These are phyloP conservation scores for Zaprionus lachaisei DNA, from an alignment of 1,140 invertebrate species.

Conservation along the genomic window DNA sequence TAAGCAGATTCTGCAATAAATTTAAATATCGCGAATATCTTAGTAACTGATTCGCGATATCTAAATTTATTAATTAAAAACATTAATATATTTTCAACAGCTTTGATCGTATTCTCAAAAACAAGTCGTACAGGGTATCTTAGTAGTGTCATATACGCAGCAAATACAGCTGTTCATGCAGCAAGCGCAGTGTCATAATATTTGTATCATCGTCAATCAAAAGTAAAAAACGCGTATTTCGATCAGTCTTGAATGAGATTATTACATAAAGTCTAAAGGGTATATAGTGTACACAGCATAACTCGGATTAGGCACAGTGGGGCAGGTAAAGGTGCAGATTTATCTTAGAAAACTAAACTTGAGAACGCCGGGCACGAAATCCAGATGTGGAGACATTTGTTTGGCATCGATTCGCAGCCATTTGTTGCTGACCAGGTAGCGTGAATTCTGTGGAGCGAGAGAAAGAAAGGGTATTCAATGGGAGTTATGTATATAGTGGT, in stretches of 20 bases:
- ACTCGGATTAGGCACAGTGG: constrained; percentile 14
- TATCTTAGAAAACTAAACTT: constrained; percentile 69
- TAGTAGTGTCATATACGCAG: background rate
- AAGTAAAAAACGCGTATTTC: constrained; percentile 2
- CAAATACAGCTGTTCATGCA: background rate
- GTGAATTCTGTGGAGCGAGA: constrained; percentile 38
- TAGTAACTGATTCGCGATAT: too few species aligned
- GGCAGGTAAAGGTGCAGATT: constrained; percentile 3
- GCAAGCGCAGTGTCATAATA: background rate
- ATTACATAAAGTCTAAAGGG: background rate
- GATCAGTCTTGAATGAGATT: constrained; percentile 28
- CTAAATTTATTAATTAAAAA: too few species aligned
- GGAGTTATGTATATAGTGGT: background rate
- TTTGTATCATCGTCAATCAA: background rate
- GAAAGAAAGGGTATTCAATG: background rate
- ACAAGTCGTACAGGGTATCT: background rate
- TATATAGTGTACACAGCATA: background rate
- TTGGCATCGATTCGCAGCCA: constrained; percentile 60
- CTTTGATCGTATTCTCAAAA: background rate
- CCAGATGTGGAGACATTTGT: constrained; percentile 31
- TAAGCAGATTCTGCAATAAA: too few species aligned
- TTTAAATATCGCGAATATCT: too few species aligned
- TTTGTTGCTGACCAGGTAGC: constrained; percentile 49
- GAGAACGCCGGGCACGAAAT: constrained; percentile 61
- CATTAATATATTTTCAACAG: background rate